A percentile compares a stretch with the other conserved stretches of the same genome.
phyloP scores from a whole-genome alignment of 2,113 vertebrate genomes.

The Muntiacus muntjak region DNA sequence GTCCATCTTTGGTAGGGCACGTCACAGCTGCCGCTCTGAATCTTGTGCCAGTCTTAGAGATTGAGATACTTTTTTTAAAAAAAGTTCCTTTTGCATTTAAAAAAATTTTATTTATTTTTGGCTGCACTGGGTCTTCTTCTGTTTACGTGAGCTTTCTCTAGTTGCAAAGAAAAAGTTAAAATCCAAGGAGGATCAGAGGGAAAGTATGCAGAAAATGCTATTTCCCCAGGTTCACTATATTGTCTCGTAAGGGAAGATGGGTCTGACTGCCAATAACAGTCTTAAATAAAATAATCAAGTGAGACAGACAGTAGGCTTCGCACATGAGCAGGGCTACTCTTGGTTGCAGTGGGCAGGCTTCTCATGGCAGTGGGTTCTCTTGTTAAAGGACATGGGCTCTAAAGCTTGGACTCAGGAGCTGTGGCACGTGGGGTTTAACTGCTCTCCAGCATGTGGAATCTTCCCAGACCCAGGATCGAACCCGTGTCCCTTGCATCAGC shows the following conservation, averaged over 20 bases:
- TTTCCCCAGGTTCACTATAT: background rate
- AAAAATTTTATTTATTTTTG: background rate
- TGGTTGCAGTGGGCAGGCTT: background rate
- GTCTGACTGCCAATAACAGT: background rate
- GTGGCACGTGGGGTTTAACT: background rate
- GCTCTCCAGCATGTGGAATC: background rate
- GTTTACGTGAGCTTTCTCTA: background rate
- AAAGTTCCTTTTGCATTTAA: background rate
- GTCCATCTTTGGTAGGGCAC: background rate
- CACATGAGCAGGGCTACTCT: background rate
- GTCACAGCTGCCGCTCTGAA: background rate
- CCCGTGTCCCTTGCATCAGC: background rate
- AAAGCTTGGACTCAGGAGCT: background rate
- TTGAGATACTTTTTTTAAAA: background rate
- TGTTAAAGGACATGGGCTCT: background rate
- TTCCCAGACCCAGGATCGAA: background rate
- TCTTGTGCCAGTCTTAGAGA: background rate
- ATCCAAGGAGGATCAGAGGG: background rate
- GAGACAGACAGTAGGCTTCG: background rate
- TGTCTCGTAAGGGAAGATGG: background rate
- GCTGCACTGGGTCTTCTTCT: background rate
- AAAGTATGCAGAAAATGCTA: background rate
- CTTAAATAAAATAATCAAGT: background rate
- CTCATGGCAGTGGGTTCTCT: background rate
- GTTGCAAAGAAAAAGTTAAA: constrained; percentile 2